Evolutionary conservation across 2,888 invertebrate species (phyloP), one percentile per base, ranked within the genome.

Genomic region (Drepanosiphum platanoidis): DNA sequence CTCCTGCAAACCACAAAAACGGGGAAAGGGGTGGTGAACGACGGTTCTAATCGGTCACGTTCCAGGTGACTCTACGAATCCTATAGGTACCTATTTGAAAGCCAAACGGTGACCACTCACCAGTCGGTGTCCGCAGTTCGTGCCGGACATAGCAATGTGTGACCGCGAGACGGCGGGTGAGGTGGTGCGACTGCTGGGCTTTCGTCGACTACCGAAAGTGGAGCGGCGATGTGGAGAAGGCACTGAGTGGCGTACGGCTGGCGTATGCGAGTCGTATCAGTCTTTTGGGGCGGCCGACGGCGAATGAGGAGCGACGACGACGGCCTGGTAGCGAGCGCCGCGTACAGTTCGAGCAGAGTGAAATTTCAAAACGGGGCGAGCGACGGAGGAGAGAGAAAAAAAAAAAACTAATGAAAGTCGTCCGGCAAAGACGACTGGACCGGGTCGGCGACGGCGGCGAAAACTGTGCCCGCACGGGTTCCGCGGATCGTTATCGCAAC

Each of bases 141-240:
- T 30, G 22, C 61, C 15, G 13, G 30, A 78, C 78, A 78, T 78
- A 78, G 11, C 71, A 72, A n/a, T n/a, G n/a, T n/a, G 27, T 71
- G 66, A 64, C 64, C 30, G 30, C 64, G 30, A 13, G 13, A 27
- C 11, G 64, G 61, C 11, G 27, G n/a, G 5, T n/a, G 58, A 15
- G 22, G 61, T 27, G 13, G 3, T 22, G 52, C 22, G 15, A 15
- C 15, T 15, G 61, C 9, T 8, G 22, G 11, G 22, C 32, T 4
- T 30, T 7, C 18, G 18, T 22, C 9, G 7, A 32, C 4, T 30
- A 66, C 30, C 18, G n/a, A n/a, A 27, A 5, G 34, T 1, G 58
- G 15, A 13, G n/a, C 58, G 27, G 27, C 5, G 30, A 13, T 22
- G 22, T 39, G 7, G 70, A 70, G n/a, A 34, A 70, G 70, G 70